These are phyloP conservation scores for Coleophora flavipennella DNA, from an alignment of 2,888 invertebrate species.

Conservation along the genomic window DNA sequence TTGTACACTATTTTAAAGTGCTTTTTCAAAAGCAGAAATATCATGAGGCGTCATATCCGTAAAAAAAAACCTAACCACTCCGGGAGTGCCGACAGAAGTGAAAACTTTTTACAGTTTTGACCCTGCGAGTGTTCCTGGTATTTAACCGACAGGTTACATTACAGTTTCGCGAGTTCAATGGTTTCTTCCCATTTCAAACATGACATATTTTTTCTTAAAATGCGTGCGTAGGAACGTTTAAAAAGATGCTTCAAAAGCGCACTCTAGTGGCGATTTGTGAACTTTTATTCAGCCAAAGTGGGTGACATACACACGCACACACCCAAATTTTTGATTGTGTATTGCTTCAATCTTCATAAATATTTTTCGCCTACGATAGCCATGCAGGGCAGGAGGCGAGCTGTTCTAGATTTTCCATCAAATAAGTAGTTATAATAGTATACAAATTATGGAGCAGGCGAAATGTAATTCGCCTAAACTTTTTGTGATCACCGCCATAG, in stretches of 20 bases:
- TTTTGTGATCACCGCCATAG: conserved; percentile 86
- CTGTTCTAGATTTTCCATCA: conserved; percentile 72
- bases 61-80: too few relatives aligned
- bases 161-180: too few relatives aligned
- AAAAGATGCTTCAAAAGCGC: conserved; percentile 19
- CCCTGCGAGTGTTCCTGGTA: too few relatives aligned
- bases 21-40: too few relatives aligned
- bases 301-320: conserved; percentile 45
- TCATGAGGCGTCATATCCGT: too few relatives aligned
- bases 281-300: conserved; percentile 20
- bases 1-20: too few relatives aligned
- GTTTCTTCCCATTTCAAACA: too few relatives aligned
- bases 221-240: conserved; percentile 18
- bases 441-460: conserved; percentile 72
- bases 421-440: conserved; percentile 65
- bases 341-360: conserved; percentile 68
- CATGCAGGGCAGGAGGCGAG: conserved; percentile 76
- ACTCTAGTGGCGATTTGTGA: conserved; percentile 26
- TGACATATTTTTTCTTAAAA: too few relatives aligned
- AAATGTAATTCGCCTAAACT: conserved; percentile 79
- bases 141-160: too few relatives aligned
- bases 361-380: conserved; percentile 74
- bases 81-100: too few relatives aligned
- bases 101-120: too few relatives aligned
- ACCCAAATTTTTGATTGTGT: conserved; percentile 59